Evolutionary conservation across 2,888 invertebrate species (phyloP).

Genomic region (Ophion costatus): DNA sequence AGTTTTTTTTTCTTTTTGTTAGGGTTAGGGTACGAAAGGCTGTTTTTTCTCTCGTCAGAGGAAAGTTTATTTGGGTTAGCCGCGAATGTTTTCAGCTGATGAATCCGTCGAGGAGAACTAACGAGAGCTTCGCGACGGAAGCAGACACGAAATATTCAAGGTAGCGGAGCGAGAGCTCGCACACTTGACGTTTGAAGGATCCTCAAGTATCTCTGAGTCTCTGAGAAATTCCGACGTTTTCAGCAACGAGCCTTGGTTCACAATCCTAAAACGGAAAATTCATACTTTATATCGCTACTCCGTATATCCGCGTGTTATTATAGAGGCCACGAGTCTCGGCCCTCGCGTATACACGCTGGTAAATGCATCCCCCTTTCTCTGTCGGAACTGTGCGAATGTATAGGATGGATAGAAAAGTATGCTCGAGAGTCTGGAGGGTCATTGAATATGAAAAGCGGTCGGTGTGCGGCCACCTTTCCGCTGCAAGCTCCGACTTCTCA

Average conservation of each 20-base stretch:
- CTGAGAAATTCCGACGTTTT: conserved; percentile 24
- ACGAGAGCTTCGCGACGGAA: conserved; percentile 2
- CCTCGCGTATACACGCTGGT: background rate
- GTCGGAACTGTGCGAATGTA: conserved; percentile 51
- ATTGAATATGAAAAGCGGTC: conserved; percentile 65
- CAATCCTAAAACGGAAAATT: conserved; percentile 52
- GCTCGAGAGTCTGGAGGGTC: conserved; percentile 61
- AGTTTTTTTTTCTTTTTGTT: no score
- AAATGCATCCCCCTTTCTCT: conserved; percentile 50
- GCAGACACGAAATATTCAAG: conserved; percentile 5
- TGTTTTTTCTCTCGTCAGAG: no score
- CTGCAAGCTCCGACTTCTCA: conserved; percentile 49
- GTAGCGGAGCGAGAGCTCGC: background rate
- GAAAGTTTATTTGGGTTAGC: no score
- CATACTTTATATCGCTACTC: conserved; percentile 34
- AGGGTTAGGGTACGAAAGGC: no score
- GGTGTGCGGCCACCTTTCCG: conserved; percentile 51
- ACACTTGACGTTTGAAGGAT: conserved; percentile 44
- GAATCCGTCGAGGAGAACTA: background rate
- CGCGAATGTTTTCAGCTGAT: background rate
- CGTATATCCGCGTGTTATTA: conserved; percentile 32
- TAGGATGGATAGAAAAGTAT: conserved; percentile 62
- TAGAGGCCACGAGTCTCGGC: background rate
- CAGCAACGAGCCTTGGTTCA: conserved; percentile 21
- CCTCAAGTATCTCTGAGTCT: conserved; percentile 32